A percentile compares a stretch with the other conserved stretches of the same genome.
Conservation (phyloP, 2,113 vertebrate genomes). For the Malurus elegans region DNA sequence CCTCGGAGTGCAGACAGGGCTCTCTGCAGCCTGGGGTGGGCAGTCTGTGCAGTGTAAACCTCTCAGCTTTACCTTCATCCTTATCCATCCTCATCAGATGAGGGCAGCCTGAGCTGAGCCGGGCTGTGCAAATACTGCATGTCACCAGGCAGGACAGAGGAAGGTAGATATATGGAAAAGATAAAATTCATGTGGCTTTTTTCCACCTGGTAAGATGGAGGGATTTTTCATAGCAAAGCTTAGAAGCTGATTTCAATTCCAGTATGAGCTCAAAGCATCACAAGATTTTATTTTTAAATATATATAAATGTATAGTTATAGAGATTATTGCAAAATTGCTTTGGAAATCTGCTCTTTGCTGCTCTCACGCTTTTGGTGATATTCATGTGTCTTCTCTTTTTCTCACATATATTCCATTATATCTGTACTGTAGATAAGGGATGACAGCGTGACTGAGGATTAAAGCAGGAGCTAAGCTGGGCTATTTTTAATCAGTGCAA, state of each 20-base stretch:
- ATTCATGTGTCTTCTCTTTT: not conserved
- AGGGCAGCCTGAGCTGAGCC: not conserved
- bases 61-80: not conserved
- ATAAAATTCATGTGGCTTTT: not conserved
- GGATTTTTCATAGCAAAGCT: not conserved
- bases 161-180: not conserved
- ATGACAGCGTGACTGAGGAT: not conserved
- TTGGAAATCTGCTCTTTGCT: not conserved
- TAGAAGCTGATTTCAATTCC: not conserved
- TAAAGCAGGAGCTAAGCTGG: not conserved
- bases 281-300: not conserved
- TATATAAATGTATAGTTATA: not conserved
- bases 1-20: fast-evolving
- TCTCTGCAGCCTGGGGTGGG: not conserved
- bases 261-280: not conserved
- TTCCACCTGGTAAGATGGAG: not conserved
- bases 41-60: not conserved
- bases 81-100: not conserved
- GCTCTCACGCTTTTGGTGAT: not conserved
- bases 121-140: not conserved
- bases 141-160: not conserved
- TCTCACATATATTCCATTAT: not conserved
- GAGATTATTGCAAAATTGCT: not conserved
- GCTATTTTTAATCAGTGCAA: not conserved
- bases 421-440: not conserved